phyloP scores from a whole-genome alignment of 2,797 vertebrate species.

The Acridotheres tristis region DNA sequence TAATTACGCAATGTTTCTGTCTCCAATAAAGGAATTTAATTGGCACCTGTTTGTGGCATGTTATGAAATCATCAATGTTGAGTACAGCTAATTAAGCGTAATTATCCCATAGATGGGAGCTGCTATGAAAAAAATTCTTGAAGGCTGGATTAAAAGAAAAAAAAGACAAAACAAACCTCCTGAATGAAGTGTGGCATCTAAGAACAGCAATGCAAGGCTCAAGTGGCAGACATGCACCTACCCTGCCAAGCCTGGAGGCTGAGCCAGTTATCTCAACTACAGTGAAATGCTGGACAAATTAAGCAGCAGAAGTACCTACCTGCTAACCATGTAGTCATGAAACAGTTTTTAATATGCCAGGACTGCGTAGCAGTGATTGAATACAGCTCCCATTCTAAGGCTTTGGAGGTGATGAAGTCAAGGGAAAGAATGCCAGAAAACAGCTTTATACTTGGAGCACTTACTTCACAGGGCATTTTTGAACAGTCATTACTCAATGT shows the following conservation, averaged over 20 bases:
- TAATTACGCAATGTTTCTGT: constrained; percentile 72
- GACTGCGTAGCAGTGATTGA: background rate
- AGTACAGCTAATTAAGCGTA: background rate
- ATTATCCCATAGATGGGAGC: constrained; percentile 3
- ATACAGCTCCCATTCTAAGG: background rate
- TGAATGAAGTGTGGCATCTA: background rate
- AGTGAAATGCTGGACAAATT: background rate
- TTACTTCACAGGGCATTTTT: background rate
- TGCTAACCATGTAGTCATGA: background rate
- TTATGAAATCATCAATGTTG: constrained; percentile 29
- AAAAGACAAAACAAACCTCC: background rate
- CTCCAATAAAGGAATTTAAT: constrained; percentile 75
- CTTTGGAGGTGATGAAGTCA: background rate
- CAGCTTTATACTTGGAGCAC: background rate
- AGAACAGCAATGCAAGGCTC: background rate
- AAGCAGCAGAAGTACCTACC: background rate
- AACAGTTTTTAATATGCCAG: background rate
- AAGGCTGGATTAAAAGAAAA: background rate
- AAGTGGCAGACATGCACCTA: background rate
- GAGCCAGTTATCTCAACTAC: background rate
- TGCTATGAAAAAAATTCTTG: background rate
- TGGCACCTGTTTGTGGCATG: constrained; percentile 55
- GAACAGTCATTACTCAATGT: background rate
- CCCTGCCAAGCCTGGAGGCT: background rate
- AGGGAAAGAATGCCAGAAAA: constrained; percentile 3